phyloP scores from a whole-genome alignment of 2,113 vertebrate species.

The Megaceryle torquata region DNA sequence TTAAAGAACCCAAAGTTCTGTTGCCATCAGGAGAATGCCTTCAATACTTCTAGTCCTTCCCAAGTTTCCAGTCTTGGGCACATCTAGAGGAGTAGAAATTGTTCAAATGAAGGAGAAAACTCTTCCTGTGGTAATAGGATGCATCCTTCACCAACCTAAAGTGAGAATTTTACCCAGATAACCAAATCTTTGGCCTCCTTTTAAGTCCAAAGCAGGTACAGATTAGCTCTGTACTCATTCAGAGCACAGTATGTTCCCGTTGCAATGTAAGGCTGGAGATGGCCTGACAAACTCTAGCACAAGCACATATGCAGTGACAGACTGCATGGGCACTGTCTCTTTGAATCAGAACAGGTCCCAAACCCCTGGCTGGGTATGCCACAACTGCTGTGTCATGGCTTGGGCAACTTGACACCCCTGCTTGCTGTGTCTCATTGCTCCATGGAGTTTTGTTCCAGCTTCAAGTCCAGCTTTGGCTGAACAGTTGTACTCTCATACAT shows the following conservation, averaged over 20 bases:
- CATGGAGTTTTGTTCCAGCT: background rate
- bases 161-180: background rate
- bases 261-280: background rate
- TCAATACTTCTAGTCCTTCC: background rate
- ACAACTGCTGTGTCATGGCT: background rate
- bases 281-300: background rate
- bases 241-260: accelerated
- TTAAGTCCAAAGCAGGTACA: background rate
- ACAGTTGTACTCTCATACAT: background rate
- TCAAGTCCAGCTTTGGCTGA: background rate
- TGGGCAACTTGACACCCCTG: background rate
- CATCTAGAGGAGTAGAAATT: background rate
- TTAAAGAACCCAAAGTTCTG: too few species aligned
- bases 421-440: background rate
- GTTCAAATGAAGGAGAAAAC: background rate
- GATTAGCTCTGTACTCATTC: too few species aligned
- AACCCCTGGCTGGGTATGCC: background rate
- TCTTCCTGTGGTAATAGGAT: background rate
- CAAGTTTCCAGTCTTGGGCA: background rate
- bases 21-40: background rate
- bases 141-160: background rate
- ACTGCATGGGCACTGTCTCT: background rate
- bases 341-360: background rate
- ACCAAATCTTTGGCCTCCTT: background rate
- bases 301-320: background rate